phyloP scores from a whole-genome alignment of 2,888 invertebrate genomes.

The Zootermopsis nevadensis region DNA sequence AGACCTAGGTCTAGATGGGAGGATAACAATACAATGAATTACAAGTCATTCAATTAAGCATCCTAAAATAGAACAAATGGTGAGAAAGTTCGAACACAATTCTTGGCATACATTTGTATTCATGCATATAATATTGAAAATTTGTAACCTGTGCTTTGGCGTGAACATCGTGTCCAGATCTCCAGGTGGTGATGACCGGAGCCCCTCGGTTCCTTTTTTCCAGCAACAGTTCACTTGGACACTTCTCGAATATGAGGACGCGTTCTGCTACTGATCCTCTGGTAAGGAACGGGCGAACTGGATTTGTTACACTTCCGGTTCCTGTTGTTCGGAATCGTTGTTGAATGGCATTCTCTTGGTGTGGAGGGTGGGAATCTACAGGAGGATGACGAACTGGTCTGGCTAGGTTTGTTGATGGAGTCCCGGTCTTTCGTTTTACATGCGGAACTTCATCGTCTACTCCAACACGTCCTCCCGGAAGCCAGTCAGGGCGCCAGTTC shows the following conservation, averaged over 20 bases:
- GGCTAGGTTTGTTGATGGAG: constrained; percentile 6
- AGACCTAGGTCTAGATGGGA: too few species aligned
- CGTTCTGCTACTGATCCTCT: constrained; percentile 92
- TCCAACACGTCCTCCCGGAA: constrained; percentile 34
- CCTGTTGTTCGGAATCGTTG: constrained; percentile 66
- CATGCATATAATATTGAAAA: not conserved
- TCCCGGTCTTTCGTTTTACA: not conserved
- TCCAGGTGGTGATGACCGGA: constrained; percentile 66
- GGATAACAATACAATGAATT: too few species aligned
- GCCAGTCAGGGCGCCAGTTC: constrained; percentile 46
- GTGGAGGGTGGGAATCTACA: constrained; percentile 52
- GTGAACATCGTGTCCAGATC: constrained; percentile 62
- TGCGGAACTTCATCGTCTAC: not conserved
- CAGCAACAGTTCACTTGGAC: constrained; percentile 81
- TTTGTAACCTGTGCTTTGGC: constrained; percentile 66
- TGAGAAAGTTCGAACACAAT: too few species aligned
- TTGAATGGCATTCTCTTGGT: constrained; percentile 71
- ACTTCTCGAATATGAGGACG: constrained; percentile 90
- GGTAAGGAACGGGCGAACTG: constrained; percentile 86
- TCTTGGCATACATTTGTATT: not conserved
- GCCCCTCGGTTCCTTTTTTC: constrained; percentile 74
- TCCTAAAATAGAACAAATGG: too few species aligned
- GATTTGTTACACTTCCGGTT: constrained; percentile 65
- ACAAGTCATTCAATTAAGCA: too few species aligned
- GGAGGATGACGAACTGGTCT: constrained; percentile 19